Base-by-base conservation (phyloP, 1,140 invertebrate genomes). In the Galleria mellonella region DNA sequence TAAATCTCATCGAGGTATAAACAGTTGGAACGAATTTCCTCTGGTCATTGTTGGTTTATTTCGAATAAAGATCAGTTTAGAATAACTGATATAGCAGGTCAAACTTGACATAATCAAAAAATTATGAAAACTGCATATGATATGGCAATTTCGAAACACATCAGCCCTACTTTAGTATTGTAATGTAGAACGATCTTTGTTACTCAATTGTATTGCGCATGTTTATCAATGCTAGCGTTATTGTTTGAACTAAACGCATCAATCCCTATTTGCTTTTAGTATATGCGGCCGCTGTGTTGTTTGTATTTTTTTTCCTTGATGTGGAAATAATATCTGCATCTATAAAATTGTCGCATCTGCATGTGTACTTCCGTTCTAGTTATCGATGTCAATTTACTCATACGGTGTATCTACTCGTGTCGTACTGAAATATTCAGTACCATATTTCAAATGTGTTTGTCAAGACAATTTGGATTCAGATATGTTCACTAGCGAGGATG, bases 321-420 rank as follows among this genome's bases (percentile, higher is more conserved):
- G n/a, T n/a, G 6, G 17, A 23, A 23, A 17, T n/a, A 5, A 7
- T 35, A 35, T n/a, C n/a, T n/a, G n/a, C 17, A 14, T 13, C 1
- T 0, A 7, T 35, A 14, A 2, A 35, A 14, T 14, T 9, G 2
- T 43, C 35, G 29, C 32, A 32, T 13, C 7, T 29, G 37, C 38
- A 45, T 46, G 48, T 46, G 54, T 55, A 59, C 30, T 55, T 61
- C 47, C 49, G 52, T 58, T 71, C 51, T 30, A 33, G 35, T 48
- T 54, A 59, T 65, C 51, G 38, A 46, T 55, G 59, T 52, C 54
- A 58, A 62, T 62, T 71, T 71, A 57, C 62, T 42, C 49, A 60
- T 58, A 49, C 57, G 55, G 45, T 29, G 52, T 63, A 45, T 39
- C 47, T 53, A 48, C n/a, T n/a, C n/a, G n/a, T n/a, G n/a, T 55